phyloP scores from a whole-genome alignment of 2,113 vertebrate genomes.

The Phylloscopus whistleri region DNA sequence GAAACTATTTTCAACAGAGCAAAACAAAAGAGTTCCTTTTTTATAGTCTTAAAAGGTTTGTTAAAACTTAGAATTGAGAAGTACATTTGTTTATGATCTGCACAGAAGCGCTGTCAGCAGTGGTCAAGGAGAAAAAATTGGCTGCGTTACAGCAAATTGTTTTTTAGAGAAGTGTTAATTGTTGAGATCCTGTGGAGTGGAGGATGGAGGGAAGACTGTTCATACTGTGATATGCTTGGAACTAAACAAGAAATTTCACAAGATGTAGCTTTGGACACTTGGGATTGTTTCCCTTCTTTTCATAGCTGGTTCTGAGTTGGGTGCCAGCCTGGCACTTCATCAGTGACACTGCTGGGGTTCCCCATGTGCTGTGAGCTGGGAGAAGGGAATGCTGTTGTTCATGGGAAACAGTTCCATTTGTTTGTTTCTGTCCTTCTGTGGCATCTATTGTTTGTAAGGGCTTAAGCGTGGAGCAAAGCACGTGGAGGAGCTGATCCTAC shows the following conservation, averaged over 20 bases:
- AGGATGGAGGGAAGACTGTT: not conserved
- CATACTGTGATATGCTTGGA: not conserved
- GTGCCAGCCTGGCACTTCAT: not conserved
- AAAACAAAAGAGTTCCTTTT: not conserved
- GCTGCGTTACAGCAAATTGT: not conserved
- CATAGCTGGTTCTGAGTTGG: not conserved
- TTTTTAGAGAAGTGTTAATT: not conserved
- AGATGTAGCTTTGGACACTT: not conserved
- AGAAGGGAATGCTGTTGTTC: not conserved
- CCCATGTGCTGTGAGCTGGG: not conserved
- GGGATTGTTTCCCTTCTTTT: not conserved
- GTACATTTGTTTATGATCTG: not conserved
- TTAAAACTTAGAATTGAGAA: not conserved
- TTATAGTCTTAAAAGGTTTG: not conserved
- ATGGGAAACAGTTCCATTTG: not conserved
- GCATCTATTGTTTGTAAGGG: not conserved
- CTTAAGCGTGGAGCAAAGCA: not conserved
- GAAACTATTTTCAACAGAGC: not conserved
- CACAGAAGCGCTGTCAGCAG: rapidly evolving
- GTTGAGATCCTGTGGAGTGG: not conserved
- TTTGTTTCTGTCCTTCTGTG: not conserved
- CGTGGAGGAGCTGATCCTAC: not conserved
- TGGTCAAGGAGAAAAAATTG: not conserved
- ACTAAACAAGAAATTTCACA: not conserved
- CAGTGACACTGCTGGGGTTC: not conserved